Evolutionary conservation across 2,797 vertebrate species (phyloP).

Genomic region (Podargus strigoides): DNA sequence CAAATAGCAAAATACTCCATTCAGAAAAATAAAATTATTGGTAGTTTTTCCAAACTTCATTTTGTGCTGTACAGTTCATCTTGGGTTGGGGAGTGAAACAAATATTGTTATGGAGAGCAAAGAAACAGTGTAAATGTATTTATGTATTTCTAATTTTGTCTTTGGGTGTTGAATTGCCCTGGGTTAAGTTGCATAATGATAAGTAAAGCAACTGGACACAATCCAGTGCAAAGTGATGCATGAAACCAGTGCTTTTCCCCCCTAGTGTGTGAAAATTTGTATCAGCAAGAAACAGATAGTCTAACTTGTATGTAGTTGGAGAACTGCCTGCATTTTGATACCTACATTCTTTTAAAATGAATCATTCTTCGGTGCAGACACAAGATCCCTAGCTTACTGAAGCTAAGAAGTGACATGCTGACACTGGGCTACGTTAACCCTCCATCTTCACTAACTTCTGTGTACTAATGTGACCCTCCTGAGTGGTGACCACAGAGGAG

Average conservation of each 20-base stretch:
- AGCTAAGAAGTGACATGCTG: neutral
- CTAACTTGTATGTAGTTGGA: constrained; percentile 18
- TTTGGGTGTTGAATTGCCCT: constrained; percentile 41
- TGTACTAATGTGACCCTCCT: neutral
- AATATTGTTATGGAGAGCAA: constrained; percentile 48
- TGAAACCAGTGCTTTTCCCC: constrained; percentile 46
- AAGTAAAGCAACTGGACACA: constrained; percentile 56
- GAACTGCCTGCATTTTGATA: constrained; percentile 46
- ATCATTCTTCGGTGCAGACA: constrained; percentile 49
- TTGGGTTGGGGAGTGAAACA: neutral
- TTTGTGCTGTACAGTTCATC: neutral
- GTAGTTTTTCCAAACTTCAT: neutral
- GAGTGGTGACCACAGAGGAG: neutral
- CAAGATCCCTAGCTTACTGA: neutral
- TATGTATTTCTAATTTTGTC: constrained; percentile 62
- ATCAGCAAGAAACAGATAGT: constrained; percentile 63
- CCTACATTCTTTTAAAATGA: constrained; percentile 43
- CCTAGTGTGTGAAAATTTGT: constrained; percentile 47
- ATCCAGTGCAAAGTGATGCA: constrained; percentile 53
- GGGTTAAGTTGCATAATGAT: constrained; percentile 59
- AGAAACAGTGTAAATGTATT: constrained; percentile 46
- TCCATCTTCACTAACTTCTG: neutral
- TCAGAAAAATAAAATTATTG: neutral
- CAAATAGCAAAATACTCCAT: neutral
- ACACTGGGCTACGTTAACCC: neutral